phyloP scores from a whole-genome alignment of 2,113 vertebrate species.

The Tursiops truncatus region DNA sequence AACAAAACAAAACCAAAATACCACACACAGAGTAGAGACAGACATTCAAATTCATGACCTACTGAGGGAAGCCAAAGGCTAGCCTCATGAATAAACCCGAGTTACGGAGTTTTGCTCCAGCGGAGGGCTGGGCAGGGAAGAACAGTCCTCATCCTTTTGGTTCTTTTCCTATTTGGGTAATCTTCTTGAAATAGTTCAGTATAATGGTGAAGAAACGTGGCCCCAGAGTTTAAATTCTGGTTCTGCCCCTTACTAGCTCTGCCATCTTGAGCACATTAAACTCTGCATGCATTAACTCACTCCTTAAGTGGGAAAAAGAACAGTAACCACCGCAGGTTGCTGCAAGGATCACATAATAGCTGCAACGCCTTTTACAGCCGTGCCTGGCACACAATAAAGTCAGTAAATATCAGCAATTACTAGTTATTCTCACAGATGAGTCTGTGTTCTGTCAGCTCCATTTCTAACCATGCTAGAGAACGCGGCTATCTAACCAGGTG shows the following conservation, averaged over 20 bases:
- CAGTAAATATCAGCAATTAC: background rate
- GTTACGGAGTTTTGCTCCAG: background rate
- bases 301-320: background rate
- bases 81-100: background rate
- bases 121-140: background rate
- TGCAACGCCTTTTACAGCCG: background rate
- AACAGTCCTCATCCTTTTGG: background rate
- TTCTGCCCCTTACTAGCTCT: background rate
- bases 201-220: background rate
- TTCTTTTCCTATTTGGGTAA: slow-evolving; percentile 22
- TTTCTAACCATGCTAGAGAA: background rate
- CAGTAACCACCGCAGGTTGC: background rate
- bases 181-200: background rate
- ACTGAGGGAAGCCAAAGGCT: background rate
- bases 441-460: background rate
- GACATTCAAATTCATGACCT: background rate
- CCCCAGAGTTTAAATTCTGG: background rate
- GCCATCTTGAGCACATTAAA: slow-evolving; percentile 43
- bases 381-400: background rate
- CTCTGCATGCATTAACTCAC: slow-evolving; percentile 23
- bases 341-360: background rate
- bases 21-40: background rate
- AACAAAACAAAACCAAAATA: background rate
- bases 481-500: rapidly evolving
- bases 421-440: background rate